Evolutionary conservation across 2,797 vertebrate genomes (phyloP), one percentile per base, ranked within the genome.

Genomic region (Falco cherrug): DNA sequence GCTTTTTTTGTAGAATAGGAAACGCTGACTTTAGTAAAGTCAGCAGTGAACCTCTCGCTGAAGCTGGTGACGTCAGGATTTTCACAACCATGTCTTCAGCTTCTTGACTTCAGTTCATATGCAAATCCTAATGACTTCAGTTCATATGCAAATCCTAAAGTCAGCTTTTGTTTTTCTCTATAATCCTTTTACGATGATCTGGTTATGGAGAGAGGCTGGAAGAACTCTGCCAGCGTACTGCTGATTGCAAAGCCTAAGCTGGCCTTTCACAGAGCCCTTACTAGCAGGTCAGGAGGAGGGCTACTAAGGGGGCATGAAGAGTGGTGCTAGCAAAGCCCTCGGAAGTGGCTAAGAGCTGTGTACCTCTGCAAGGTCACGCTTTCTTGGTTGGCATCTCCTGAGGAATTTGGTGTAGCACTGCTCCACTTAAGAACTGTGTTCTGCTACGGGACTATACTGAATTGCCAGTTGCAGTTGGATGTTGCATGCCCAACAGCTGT

Each of bases 151-250:
- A 94, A 79, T 79, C 67, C 51, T 22, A 77, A 87, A 22, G 74
- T 79, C 79, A 82, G 77, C 89, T 95, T 96, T 65, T 96, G 89
- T 43, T 90, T 96, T 95, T 91, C 73, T 35, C 35, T 75, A 35
- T 87, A 96, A 95, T 91, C 83, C 25, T 95, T 45, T 93, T 94
- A 88, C 0, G 13, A n/a, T 95, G 94, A 93, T 88, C 65, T 93
- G 84, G 87, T 95, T 95, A 91, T 74, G 82, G 80, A 94, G 80
- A 91, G 83, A 79, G 63, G 51, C 41, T 84, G 84, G 83, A 93
- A 87, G 76, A 94, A 74, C 77, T 86, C 59, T 77, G 84, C 57
- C 47, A 63, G 12, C 16, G 59, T 33, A 31, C 61, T 59, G 54
- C 47, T 90, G 63, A 67, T 67, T 26, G 54, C 70, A 76, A 67